These are phyloP conservation scores for Listrodromus nycthemerus DNA, from an alignment of 2,888 invertebrate species.

Conservation along the genomic window DNA sequence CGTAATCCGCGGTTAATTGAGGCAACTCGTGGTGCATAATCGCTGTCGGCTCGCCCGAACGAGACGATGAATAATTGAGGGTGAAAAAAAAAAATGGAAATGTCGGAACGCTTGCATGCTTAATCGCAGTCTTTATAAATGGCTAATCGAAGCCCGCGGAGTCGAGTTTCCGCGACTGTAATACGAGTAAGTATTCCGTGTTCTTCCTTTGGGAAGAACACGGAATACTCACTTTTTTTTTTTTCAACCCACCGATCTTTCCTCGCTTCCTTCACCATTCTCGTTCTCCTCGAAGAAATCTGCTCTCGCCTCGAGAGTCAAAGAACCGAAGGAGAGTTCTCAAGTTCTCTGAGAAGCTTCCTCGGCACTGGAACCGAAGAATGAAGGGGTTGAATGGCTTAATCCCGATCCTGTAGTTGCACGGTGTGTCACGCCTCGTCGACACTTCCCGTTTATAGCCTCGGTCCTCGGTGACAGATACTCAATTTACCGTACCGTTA, in stretches of 20 bases:
- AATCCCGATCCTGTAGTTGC: constrained; percentile 2
- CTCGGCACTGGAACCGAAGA: neutral
- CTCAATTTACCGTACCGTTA: constrained; percentile 6
- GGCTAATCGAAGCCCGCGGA: constrained; percentile 27
- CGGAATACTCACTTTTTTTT: neutral
- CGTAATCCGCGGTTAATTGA: constrained; percentile 47
- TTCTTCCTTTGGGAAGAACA: too few relatives aligned
- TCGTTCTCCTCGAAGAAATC: neutral
- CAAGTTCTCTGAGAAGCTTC: constrained; percentile 1
- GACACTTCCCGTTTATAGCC: constrained; percentile 7
- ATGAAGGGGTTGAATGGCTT: neutral
- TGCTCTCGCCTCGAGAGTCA: neutral
- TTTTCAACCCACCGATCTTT: constrained; percentile 11
- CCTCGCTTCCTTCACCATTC: neutral
- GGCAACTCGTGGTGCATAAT: constrained; percentile 20
- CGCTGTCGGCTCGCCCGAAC: neutral
- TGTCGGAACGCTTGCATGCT: constrained; percentile 28
- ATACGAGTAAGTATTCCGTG: constrained; percentile 35
- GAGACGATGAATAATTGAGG: constrained; percentile 28
- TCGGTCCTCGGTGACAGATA: constrained; percentile 5
- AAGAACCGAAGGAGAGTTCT: neutral
- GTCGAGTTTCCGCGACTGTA: constrained; percentile 7
- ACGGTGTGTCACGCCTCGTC: neutral
- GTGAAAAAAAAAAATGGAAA: constrained; percentile 10
- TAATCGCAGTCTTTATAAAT: constrained; percentile 35